phyloP scores from a whole-genome alignment of 2,113 vertebrate species.

The Nyctibius bracteatus region DNA sequence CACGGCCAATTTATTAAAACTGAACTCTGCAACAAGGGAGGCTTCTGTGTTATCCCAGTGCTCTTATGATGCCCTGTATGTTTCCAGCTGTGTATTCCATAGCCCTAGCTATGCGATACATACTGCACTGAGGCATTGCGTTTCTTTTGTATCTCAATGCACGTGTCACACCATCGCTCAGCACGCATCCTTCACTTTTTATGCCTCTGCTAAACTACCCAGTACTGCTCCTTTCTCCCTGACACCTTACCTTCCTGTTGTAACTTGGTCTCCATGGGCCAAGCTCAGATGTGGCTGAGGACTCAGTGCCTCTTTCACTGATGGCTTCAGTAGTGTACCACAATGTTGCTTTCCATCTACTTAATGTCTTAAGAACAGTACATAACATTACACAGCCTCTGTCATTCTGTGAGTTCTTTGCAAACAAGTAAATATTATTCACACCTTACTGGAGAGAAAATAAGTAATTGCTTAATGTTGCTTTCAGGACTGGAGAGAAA shows the following conservation, averaged over 20 bases:
- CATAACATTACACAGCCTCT: background rate
- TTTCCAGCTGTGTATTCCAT: background rate
- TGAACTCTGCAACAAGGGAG: background rate
- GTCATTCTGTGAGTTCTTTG: background rate
- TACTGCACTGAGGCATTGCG: accelerated
- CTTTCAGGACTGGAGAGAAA: background rate
- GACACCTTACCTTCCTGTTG: background rate
- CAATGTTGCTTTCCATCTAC: background rate
- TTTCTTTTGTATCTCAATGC: background rate
- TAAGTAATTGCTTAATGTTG: background rate
- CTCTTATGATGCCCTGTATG: background rate
- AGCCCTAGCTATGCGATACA: background rate
- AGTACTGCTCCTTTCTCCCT: background rate
- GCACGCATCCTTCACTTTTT: accelerated
- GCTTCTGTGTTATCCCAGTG: background rate
- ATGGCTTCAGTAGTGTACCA: background rate
- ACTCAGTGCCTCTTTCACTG: background rate
- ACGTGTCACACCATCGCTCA: accelerated
- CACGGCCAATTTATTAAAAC: background rate
- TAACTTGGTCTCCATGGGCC: background rate
- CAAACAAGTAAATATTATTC: background rate
- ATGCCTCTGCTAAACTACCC: background rate
- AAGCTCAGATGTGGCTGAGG: background rate
- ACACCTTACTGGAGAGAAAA: background rate
- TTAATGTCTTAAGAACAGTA: background rate